Evolutionary conservation across 2,797 vertebrate species (phyloP), one percentile per base, ranked within the genome.

Genomic region (Neosilurus hyrtlii): DNA sequence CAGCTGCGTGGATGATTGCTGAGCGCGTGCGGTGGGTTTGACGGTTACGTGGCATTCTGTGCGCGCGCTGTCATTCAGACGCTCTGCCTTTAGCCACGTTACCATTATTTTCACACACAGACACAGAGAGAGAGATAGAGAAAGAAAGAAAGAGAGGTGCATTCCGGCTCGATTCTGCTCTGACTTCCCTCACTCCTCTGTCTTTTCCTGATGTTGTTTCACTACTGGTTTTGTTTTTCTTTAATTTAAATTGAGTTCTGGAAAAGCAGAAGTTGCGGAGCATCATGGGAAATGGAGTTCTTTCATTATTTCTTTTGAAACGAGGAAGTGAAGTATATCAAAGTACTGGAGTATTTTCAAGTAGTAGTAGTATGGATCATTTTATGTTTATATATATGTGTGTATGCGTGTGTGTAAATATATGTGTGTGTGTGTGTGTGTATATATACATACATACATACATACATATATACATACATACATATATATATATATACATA

Each of bases 41-140:
- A 89, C 94, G 94, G 91, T 94, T 95, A 95, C 95, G 95, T 95
- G 95, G 95, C 95, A 95, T 91, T 95, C 93, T 89, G 79, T 88
- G 91, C 91, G 61, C 87, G 92, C 86, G 79, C 79, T 68, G 79
- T 81, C 79, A 81, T 18, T 15, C 9, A 2, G 73, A 59, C 73
- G 54, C 26, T 37, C 18, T 26, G 59, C 54, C 15, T 37, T 63
- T 9, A 51, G 75, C 75, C 75, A 78, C 75, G 75, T 78, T 78
- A 78, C 59, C 75, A 16, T 77, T 63, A 22, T 49, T 62, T 9
- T 18, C 26, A 52, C 51, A 54, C 52, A 54, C 51, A 54, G 4
- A 54, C 30, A 30, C 30, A 30, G 30, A 30, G 30, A 30, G 30
- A 30, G 30, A 30, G 30, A 30, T n/a, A n/a, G 30, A 30, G 30